Conservation (phyloP, 2,113 vertebrate species). For the Ariopsis seemanni region DNA sequence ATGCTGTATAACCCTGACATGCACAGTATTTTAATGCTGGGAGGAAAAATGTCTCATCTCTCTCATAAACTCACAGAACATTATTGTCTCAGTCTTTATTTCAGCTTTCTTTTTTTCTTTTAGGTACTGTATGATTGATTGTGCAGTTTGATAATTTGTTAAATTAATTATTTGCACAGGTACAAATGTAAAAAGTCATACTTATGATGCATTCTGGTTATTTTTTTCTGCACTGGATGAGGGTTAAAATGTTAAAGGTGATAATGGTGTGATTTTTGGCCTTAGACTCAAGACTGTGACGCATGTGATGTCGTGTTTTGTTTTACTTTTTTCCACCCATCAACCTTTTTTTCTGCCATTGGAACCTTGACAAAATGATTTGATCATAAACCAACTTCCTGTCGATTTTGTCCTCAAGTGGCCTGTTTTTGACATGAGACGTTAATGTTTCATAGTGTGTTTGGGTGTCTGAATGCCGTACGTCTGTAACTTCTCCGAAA, state of each 20-base stretch:
- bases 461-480: background rate
- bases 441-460: background rate
- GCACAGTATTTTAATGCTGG: constrained; percentile 39
- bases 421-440: background rate
- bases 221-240: background rate
- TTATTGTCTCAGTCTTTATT: constrained; percentile 11
- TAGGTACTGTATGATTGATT: background rate
- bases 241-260: background rate
- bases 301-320: background rate
- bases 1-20: constrained; percentile 26
- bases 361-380: background rate
- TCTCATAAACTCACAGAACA: background rate
- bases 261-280: background rate
- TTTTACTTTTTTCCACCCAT: background rate
- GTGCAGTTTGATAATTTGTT: background rate
- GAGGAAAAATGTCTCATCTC: background rate
- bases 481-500: background rate
- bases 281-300: constrained; percentile 26
- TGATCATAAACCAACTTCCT: background rate
- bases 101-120: constrained; percentile 13
- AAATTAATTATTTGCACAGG: background rate
- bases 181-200: background rate
- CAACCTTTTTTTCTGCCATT: background rate
- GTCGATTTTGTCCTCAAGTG: background rate
- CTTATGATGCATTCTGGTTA: constrained; percentile 15